phyloP scores from a whole-genome alignment of 2,797 vertebrate species.

The Prunella strophiata region DNA sequence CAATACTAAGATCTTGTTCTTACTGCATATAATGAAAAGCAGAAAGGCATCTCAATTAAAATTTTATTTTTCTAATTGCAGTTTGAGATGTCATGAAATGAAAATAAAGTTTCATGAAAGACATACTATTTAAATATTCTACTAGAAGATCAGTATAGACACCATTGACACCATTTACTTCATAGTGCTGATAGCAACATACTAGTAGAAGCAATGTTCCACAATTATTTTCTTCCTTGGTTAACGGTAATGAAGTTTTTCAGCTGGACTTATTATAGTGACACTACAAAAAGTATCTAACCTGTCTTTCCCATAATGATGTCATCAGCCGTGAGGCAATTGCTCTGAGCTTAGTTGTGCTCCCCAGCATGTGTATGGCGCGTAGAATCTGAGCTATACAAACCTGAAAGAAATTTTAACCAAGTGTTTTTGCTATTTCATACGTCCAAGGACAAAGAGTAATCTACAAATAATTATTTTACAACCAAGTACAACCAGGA shows the following conservation, averaged over 20 bases:
- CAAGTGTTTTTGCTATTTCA: not conserved
- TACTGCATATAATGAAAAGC: not conserved
- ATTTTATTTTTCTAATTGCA: not conserved
- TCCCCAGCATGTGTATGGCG: constrained; percentile 84
- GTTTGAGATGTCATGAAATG: not conserved
- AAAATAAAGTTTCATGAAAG: not conserved
- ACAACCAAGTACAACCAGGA: not conserved
- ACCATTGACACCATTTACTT: not conserved
- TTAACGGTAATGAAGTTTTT: not conserved
- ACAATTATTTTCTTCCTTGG: not conserved
- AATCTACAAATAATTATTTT: not conserved
- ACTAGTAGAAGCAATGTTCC: not conserved
- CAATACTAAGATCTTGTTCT: not conserved
- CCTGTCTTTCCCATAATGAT: constrained; percentile 93
- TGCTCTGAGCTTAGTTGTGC: constrained; percentile 82
- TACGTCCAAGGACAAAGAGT: not conserved
- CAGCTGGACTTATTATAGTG: not conserved
- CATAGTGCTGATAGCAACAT: not conserved
- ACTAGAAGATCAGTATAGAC: not conserved
- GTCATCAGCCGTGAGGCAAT: constrained; percentile 88
- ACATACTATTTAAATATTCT: not conserved
- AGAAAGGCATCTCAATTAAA: not conserved
- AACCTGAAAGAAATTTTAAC: constrained; percentile 79
- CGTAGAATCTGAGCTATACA: constrained; percentile 90
- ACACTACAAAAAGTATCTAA: constrained; percentile 53